Evolutionary conservation across 2,797 vertebrate species (phyloP), one percentile per base, ranked within the genome.

Genomic region (Eurystomus glaucurus): DNA sequence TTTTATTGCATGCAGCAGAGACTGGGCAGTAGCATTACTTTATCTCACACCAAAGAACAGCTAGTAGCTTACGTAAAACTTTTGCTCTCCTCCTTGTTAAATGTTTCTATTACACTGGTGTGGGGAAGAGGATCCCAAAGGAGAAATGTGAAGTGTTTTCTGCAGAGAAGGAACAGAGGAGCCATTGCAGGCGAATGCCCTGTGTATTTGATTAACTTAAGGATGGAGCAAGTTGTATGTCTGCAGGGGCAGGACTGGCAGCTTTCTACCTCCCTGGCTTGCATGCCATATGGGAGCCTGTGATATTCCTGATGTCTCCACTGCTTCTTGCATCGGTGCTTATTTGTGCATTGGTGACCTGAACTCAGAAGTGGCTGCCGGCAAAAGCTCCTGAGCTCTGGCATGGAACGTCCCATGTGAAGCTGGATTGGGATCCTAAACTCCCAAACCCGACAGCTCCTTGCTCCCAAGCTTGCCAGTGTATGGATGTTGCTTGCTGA

Each of bases 401-500:
- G 9, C 17, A 31, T 25, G 7, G 28, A 52, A 51, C 1, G 1
- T 2, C 22, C 26, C 0, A 0, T 51, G 23, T 29, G 46, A 74
- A 15, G 69, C 39, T 81, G 46, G 6, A 6, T 10, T 68, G 46
- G 54, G 39, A 66, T 52, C 19, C 61, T n/a, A 14, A 60, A 29
- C 4, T 46, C 31, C 33, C 29, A 33, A 35, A 61, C 17, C 33
- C 0, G 0, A 46, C 16, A 43, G 11, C 6, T 3, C 6, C 17
- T 54, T 69, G 18, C 4, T 54, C 21, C 41, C 35, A 43, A 2
- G 29, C 25, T 76, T 2, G 1, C 14, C 0, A 0, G 14, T 31
- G 12, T 23, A n/a, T 8, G 22, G 26, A 50, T 0, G 0, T 9
- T 33, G 25, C 39, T 68, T 0, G 0, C 16, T 25, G 39, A 75